A percentile compares a stretch with the other conserved stretches of the same genome.
Evolutionary conservation across 2,888 invertebrate genomes (phyloP).

Genomic region (Lepidochrysops patricia): DNA sequence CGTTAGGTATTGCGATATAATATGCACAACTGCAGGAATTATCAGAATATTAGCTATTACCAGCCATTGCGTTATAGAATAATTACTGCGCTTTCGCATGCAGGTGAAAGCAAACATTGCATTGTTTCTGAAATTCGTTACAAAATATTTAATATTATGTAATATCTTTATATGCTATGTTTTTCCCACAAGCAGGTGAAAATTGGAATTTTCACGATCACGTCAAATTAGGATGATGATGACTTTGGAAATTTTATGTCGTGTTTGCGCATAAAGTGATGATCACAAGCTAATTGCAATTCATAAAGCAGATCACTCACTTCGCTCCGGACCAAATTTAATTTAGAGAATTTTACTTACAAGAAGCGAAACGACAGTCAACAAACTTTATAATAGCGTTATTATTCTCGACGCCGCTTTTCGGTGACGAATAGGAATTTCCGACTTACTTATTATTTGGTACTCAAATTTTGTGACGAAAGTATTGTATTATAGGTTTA

Average conservation of each 20-base stretch:
- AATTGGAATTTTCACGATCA: too few relatives aligned
- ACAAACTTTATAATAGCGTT: background rate
- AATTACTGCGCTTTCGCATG: slow-evolving; percentile 4
- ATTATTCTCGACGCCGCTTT: background rate
- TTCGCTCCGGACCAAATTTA: background rate
- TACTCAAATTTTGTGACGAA: slow-evolving; percentile 3
- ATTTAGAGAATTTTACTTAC: background rate
- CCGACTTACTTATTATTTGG: background rate
- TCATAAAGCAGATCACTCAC: background rate
- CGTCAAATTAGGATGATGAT: too few relatives aligned
- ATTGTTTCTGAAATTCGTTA: background rate
- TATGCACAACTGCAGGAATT: background rate
- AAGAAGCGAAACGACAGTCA: background rate
- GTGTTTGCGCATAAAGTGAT: background rate
- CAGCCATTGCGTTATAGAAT: background rate
- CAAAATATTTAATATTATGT: background rate
- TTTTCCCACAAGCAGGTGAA: too few relatives aligned
- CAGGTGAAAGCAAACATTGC: background rate
- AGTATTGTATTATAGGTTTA: background rate
- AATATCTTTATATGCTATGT: background rate
- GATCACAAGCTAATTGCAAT: background rate
- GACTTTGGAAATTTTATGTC: background rate
- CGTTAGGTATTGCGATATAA: background rate
- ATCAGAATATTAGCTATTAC: slow-evolving; percentile 2
- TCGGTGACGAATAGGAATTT: slow-evolving; percentile 3